Percentiles rank a stretch among this genome's conserved stretches.
These are phyloP conservation scores for Megalurothrips usitatus DNA, from an alignment of 2,888 invertebrate genomes.

Conservation along the genomic window DNA sequence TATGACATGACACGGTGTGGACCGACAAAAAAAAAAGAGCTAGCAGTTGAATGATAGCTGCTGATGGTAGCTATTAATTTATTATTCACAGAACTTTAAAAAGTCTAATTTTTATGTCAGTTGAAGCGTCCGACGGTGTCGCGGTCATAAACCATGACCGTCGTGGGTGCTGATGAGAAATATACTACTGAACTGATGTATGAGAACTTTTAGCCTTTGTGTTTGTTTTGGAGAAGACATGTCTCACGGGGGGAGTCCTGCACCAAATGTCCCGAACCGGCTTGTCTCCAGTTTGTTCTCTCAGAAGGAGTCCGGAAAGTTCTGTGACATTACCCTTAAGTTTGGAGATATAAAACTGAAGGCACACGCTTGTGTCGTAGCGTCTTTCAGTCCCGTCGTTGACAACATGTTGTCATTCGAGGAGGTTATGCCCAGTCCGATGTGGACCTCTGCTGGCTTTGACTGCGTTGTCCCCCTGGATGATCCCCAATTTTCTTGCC, in stretches of 20 bases:
- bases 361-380: constrained; percentile 34
- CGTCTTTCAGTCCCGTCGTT: constrained; percentile 33
- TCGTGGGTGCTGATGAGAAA: too few species aligned
- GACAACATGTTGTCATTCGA: not conserved
- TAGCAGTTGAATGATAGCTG: too few species aligned
- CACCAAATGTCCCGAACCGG: constrained; percentile 31
- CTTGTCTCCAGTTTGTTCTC: constrained; percentile 32
- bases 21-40: too few species aligned
- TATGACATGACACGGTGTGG: too few species aligned
- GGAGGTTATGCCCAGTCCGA: not conserved
- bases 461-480: not conserved
- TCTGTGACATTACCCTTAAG: constrained; percentile 33
- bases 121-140: too few species aligned
- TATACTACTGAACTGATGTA: not conserved
- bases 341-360: constrained; percentile 31
- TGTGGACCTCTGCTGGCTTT: not conserved
- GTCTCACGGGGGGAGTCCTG: not conserved
- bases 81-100: too few species aligned
- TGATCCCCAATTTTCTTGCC: constrained; percentile 28
- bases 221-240: not conserved
- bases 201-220: not conserved
- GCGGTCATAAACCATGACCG: too few species aligned
- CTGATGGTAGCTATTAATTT: too few species aligned
- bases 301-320: constrained; percentile 33
- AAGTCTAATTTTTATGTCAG: too few species aligned